Percentiles rank a stretch among this genome's conserved stretches.
Conservation (phyloP, 2,113 vertebrate genomes). For the Silurus asotus region DNA sequence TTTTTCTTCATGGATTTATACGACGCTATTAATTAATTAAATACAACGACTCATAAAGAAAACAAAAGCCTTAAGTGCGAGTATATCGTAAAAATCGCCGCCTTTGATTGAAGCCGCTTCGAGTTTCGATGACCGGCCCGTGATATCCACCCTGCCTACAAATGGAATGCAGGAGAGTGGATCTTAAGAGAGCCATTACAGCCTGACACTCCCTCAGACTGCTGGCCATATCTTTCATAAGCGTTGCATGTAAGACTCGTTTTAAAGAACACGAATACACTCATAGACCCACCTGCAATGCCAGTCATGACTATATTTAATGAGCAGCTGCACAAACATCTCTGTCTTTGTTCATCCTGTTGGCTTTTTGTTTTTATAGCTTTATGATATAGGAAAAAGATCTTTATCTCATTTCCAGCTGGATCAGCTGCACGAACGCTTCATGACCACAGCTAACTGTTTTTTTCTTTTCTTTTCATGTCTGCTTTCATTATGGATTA, state of each 20-base stretch:
- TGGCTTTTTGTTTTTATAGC: conserved; percentile 57
- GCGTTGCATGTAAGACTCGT: background rate
- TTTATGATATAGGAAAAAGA: conserved; percentile 31
- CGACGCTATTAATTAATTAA: too few relatives aligned
- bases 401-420: conserved; percentile 31
- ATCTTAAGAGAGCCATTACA: conserved; percentile 20
- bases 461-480: background rate
- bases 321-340: conserved; percentile 64
- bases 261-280: conserved; percentile 60
- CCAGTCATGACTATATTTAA: conserved; percentile 60
- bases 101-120: conserved; percentile 11
- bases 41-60: background rate
- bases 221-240: conserved; percentile 60
- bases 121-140: conserved; percentile 47
- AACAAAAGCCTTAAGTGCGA: background rate
- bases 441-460: background rate
- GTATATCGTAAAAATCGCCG: background rate
- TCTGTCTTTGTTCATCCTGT: conserved; percentile 65
- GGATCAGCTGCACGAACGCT: background rate
- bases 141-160: conserved; percentile 44
- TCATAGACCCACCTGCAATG: conserved; percentile 57
- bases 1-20: too few relatives aligned
- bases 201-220: conserved; percentile 51
- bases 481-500: background rate
- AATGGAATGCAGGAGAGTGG: conserved; percentile 45